Evolutionary conservation across 2,113 vertebrate species (phyloP).

Genomic region (Erythrolamprus reginae): DNA sequence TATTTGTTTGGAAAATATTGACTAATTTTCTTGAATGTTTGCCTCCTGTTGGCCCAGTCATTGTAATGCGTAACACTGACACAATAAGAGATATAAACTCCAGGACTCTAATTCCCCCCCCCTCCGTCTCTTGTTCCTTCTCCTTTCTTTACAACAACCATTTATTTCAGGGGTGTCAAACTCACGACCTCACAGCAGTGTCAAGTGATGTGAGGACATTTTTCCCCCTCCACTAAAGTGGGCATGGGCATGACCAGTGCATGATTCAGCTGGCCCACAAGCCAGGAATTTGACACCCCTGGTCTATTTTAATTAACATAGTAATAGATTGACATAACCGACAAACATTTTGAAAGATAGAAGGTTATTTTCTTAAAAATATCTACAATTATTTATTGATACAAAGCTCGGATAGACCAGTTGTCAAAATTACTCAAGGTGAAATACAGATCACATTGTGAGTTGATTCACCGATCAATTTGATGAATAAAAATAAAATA

Average conservation of each 20-base stretch:
- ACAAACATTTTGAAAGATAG: neutral
- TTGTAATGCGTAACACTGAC: conserved; percentile 46
- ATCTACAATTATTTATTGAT: neutral
- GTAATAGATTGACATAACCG: neutral
- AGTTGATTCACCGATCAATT: neutral
- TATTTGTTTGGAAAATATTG: conserved; percentile 52
- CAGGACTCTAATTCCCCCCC: too few species aligned
- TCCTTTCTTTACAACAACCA: neutral
- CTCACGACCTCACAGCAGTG: too few species aligned
- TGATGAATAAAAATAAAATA: neutral
- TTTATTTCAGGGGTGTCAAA: neutral
- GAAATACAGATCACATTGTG: neutral
- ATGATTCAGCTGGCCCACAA: too few species aligned
- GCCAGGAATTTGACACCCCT: too few species aligned
- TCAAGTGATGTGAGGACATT: too few species aligned
- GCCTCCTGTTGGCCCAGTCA: conserved; percentile 44
- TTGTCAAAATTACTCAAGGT: neutral
- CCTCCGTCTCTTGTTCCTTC: neutral
- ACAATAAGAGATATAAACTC: neutral
- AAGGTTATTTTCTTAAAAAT: neutral
- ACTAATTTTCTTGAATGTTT: conserved; percentile 44
- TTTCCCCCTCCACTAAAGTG: too few species aligned
- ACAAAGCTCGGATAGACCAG: neutral
- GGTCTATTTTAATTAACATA: conserved; percentile 8
- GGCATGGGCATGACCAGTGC: too few species aligned